Evolutionary conservation across 2,113 vertebrate species (phyloP).

Genomic region (Heterocephalus glaber): DNA sequence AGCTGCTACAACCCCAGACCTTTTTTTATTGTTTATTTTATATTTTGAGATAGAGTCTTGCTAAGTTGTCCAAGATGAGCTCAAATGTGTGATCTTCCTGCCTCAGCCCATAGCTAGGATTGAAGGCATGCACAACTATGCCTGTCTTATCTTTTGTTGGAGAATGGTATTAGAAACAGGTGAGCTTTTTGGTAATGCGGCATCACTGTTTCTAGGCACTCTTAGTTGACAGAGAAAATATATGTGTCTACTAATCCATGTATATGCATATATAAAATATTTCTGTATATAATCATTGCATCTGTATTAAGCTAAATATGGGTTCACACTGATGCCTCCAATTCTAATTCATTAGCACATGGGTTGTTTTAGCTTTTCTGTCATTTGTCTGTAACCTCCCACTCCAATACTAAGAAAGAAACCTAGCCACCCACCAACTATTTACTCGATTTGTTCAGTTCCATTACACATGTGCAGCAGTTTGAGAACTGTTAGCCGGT

Average conservation of each 20-base stretch:
- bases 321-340: not conserved
- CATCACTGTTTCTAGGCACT: not conserved
- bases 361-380: not conserved
- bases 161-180: not conserved
- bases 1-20: not conserved
- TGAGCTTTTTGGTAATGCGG: not conserved
- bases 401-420: not conserved
- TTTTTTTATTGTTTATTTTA: not conserved
- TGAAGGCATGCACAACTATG: not conserved
- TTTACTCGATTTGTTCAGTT: not conserved
- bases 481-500: not conserved
- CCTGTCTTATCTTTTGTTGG: not conserved
- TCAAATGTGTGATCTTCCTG: not conserved
- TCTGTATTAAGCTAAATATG: not conserved
- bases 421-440: not conserved
- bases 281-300: not conserved
- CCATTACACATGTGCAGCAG: not conserved
- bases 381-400: not conserved
- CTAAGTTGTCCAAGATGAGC: not conserved
- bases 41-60: not conserved
- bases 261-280: not conserved
- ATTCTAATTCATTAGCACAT: constrained; percentile 15
- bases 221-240: not conserved
- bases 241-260: not conserved
- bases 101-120: not conserved